These are phyloP conservation scores for Cheilosia variabilis DNA, from an alignment of 2,888 invertebrate species.

Conservation along the genomic window DNA sequence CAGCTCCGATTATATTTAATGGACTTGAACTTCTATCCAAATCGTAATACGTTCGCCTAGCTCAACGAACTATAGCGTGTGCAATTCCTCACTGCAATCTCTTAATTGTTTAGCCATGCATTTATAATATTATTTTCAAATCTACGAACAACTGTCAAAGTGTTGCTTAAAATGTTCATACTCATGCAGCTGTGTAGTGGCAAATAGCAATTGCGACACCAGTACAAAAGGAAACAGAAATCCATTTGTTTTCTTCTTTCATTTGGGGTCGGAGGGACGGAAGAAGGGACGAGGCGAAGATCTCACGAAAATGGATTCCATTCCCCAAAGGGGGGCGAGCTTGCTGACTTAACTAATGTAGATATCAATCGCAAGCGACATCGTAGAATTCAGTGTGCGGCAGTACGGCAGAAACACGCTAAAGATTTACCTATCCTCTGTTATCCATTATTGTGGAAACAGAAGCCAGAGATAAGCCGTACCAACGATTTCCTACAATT, in stretches of 20 bases:
- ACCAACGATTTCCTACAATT: constrained; percentile 38
- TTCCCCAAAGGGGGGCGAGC: constrained; percentile 41
- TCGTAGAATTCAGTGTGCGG: constrained; percentile 29
- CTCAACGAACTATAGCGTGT: not conserved
- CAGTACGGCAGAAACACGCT: constrained; percentile 19
- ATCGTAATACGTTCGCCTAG: constrained; percentile 19
- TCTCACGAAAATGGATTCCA: constrained; percentile 70
- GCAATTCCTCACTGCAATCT: constrained; percentile 61
- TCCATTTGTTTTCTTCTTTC: constrained; percentile 61
- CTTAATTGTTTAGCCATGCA: constrained; percentile 72
- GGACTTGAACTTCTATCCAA: constrained; percentile 16
- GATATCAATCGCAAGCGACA: constrained; percentile 72
- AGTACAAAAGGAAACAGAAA: constrained; percentile 20
- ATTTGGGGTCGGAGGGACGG: not conserved
- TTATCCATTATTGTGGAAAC: constrained; percentile 22
- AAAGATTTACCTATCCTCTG: constrained; percentile 53
- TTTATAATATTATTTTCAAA: constrained; percentile 62
- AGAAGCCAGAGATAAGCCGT: constrained; percentile 35
- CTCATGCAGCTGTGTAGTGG: not conserved
- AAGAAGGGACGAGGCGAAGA: constrained; percentile 34
- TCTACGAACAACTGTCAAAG: constrained; percentile 71
- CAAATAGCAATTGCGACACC: not conserved
- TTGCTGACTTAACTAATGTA: constrained; percentile 72
- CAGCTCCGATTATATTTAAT: constrained; percentile 49
- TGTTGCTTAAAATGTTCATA: constrained; percentile 62